phyloP scores from a whole-genome alignment of 2,888 invertebrate genomes.

The Pilophorus perplexus region DNA sequence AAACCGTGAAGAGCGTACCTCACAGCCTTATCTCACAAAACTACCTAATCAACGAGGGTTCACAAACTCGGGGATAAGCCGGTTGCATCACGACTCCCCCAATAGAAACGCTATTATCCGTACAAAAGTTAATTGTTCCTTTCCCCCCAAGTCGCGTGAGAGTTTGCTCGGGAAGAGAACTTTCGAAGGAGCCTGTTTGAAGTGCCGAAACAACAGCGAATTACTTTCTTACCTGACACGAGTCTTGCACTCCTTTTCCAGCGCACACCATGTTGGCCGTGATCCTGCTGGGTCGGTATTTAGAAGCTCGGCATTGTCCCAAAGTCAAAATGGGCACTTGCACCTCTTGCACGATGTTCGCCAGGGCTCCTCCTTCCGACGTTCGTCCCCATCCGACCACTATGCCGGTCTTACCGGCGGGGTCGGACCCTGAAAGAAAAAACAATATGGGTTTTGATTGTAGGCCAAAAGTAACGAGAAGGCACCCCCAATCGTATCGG shows the following conservation, averaged over 20 bases:
- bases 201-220: background rate
- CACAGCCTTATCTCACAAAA: too few species aligned
- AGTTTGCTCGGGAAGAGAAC: too few species aligned
- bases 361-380: conserved; percentile 75
- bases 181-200: too few species aligned
- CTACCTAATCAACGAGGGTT: too few species aligned
- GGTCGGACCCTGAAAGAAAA: conserved; percentile 55
- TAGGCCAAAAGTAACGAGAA: too few species aligned
- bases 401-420: conserved; percentile 69
- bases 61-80: too few species aligned
- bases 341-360: conserved; percentile 77
- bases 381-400: conserved; percentile 86
- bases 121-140: conserved; percentile 10
- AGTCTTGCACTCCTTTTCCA: conserved; percentile 75
- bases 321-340: conserved; percentile 78
- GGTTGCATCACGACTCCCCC: too few species aligned
- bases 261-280: conserved; percentile 84
- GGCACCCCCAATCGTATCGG: too few species aligned
- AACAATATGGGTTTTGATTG: too few species aligned
- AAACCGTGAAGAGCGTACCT: too few species aligned
- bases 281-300: conserved; percentile 78
- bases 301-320: conserved; percentile 75
- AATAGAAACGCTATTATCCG: too few species aligned
- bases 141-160: too few species aligned
- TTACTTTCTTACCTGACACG: conserved; percentile 62